Conservation (phyloP, 2,113 vertebrate genomes). For the Dasyurus viverrinus region DNA sequence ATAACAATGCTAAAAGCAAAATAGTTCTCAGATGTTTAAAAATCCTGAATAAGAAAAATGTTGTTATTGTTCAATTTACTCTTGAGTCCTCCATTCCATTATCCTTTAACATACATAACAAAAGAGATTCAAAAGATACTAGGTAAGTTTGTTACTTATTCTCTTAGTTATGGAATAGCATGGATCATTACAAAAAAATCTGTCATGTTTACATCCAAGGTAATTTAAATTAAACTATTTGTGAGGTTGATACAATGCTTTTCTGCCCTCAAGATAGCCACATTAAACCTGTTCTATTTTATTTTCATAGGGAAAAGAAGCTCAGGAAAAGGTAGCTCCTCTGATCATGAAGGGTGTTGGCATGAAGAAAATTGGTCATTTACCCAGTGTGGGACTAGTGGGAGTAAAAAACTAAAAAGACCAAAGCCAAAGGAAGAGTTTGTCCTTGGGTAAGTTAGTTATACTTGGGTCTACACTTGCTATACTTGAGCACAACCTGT, state of each 20-base stretch:
- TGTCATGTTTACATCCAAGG: neutral
- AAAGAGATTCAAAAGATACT: neutral
- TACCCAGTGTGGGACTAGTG: conserved; percentile 88
- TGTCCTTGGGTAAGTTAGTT: conserved; percentile 91
- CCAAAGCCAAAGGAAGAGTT: conserved; percentile 96
- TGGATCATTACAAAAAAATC: neutral
- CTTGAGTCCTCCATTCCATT: neutral
- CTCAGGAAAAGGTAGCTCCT: conserved; percentile 92
- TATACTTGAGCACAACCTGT: neutral
- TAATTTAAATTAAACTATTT: neutral
- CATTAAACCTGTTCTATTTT: conserved; percentile 62
- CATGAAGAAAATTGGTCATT: conserved; percentile 94
- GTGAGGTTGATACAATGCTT: neutral
- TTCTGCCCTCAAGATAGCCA: conserved; percentile 7
- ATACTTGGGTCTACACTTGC: too few species aligned
- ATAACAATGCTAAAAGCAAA: neutral
- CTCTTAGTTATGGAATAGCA: neutral
- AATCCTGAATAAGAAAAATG: conserved; percentile 44
- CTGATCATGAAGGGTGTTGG: conserved; percentile 96
- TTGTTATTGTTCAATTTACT: neutral
- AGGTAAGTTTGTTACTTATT: conserved; percentile 1
- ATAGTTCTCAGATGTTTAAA: neutral
- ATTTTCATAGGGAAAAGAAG: conserved; percentile 92
- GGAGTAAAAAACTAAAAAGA: conserved; percentile 96
- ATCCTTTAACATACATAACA: neutral